phyloP scores from a whole-genome alignment of 2,113 vertebrate species.

The Maccullochella peelii region DNA sequence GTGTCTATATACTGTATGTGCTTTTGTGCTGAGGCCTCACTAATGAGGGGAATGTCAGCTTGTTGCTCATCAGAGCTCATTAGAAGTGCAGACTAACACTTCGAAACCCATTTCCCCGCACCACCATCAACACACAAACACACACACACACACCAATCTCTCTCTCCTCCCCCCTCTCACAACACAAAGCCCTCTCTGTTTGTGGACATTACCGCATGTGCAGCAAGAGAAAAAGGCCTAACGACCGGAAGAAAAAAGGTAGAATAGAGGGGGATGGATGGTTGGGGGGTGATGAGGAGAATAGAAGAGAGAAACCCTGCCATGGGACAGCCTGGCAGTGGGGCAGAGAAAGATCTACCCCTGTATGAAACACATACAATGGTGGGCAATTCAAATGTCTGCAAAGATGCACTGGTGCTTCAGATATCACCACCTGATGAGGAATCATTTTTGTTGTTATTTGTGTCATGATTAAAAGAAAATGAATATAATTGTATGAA shows the following conservation, averaged over 20 bases:
- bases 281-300: conserved; percentile 5
- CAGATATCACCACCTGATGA: neutral
- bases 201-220: conserved; percentile 71
- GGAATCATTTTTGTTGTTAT: neutral
- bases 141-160: conserved; percentile 47
- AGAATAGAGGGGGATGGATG: conserved; percentile 40
- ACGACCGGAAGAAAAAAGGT: conserved; percentile 75
- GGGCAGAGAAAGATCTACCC: conserved; percentile 26
- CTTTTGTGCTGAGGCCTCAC: conserved; percentile 63
- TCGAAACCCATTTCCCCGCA: conserved; percentile 59
- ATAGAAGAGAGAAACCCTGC: conserved; percentile 28
- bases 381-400: conserved; percentile 15
- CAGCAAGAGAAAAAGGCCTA: conserved; percentile 70
- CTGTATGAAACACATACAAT: conserved; percentile 16
- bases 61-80: conserved; percentile 77
- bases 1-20: conserved; percentile 11
- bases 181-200: conserved; percentile 85
- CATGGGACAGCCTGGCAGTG: conserved; percentile 32
- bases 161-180: conserved; percentile 36
- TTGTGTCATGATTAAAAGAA: neutral
- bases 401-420: neutral
- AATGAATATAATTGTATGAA: neutral
- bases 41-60: conserved; percentile 75
- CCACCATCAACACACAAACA: conserved; percentile 19
- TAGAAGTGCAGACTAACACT: conserved; percentile 72